Evolutionary conservation across 1,140 invertebrate species (phyloP), one percentile per base, ranked within the genome.

Genomic region (Colletes latitarsis): DNA sequence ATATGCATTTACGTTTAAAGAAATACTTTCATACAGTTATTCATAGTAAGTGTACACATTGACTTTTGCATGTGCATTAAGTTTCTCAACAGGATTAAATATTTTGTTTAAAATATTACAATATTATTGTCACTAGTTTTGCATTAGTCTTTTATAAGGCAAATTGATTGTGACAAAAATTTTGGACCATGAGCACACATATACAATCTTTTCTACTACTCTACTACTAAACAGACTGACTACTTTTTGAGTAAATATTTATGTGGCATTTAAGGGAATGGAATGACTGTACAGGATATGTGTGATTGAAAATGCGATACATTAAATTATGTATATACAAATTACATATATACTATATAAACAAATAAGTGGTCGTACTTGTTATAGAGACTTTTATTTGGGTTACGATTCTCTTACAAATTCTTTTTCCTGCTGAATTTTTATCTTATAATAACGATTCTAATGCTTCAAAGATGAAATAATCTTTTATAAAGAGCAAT

Each of bases 141-240:
- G 14, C 17, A 39, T 73, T 58, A 19, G 8, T 60, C 6, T 19
- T 68, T n/a, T 9, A n/a, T 10, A 52, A 30, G 52, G 55, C 30
- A 80, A 75, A 66, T 80, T 80, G 15, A 58, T 74, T 67, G 64
- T 66, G 2, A 58, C 46, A 60, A 72, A 67, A 67, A 66, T 58
- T 80, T 80, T 85, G 84, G 84, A 85, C 84, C 84, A 88, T 77
- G 60, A 73, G 71, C 70, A 84, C 60, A 81, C 62, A 83, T 88
- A 88, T 83, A 73, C 79, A 88, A 81, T 86, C 84, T 83, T 88
- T 83, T 87, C 78, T 88, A 83, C 83, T 88, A 88, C 67, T 86
- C 83, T 86, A 88, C 82, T 81, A 88, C 83, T 90, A 90, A 91
- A 91, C 89, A 91, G 90, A 91, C 90, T 91, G 90, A 91, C 88